Percentiles rank a stretch among this genome's conserved stretches.
Conservation (phyloP, 2,888 invertebrate species). For the Emmelina monodactyla region DNA sequence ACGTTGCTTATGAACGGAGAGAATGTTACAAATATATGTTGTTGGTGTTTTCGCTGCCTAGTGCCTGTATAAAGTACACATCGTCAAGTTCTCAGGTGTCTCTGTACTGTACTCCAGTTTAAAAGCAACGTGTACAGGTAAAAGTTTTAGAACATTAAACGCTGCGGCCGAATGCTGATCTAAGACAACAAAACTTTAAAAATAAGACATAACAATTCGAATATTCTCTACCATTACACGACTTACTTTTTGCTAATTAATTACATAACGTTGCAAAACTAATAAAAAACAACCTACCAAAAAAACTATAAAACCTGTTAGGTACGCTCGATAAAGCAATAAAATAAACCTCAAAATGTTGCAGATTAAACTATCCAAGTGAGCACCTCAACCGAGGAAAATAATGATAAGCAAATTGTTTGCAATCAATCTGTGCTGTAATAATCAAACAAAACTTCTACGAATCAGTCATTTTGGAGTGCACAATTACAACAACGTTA, state of each 20-base stretch:
- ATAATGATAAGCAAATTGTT: conserved; percentile 26
- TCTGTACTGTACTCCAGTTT: neutral
- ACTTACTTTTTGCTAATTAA: too few species aligned
- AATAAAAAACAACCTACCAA: too few species aligned
- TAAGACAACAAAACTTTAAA: too few species aligned
- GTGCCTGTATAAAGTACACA: too few species aligned
- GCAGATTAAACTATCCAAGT: conserved; percentile 4
- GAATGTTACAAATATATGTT: too few species aligned
- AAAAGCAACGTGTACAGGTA: neutral
- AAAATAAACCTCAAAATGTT: neutral
- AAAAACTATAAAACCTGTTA: too few species aligned
- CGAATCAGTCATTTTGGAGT: conserved; percentile 18
- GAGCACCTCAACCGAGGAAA: conserved; percentile 23
- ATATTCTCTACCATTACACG: too few species aligned
- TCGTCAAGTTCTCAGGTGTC: neutral
- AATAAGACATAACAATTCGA: too few species aligned
- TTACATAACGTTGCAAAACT: too few species aligned
- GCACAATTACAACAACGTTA: conserved; percentile 10
- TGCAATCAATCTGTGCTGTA: conserved; percentile 35
- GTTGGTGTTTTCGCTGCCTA: too few species aligned
- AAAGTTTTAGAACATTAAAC: neutral
- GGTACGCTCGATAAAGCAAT: neutral
- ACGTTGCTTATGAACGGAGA: too few species aligned
- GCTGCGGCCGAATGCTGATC: neutral
- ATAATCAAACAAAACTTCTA: conserved; percentile 21